Base-by-base conservation (phyloP, 2,888 invertebrate species). In the Timema podura region DNA sequence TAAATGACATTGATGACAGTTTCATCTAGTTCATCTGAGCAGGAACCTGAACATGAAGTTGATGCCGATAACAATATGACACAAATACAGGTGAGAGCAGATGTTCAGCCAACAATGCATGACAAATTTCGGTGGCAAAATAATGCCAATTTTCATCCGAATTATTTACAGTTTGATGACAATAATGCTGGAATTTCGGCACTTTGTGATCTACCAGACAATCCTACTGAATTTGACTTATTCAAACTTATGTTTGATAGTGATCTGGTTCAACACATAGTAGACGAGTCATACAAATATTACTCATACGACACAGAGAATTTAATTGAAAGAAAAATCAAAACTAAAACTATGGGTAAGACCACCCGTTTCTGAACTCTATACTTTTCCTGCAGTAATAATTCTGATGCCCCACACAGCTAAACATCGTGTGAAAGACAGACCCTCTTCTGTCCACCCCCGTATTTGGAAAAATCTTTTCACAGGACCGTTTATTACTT, bases 381-480 rank as follows among this genome's bases (percentile, higher is more conserved):
- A 59, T 13, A 59, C 59, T 16, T 59, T 6, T 13, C 16, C 16
- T 59, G 59, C 59, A 9, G 16, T 59, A 59, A 45, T 59, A 16
- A 59, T 59, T 30, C 45, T 59, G 59, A 59, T 59, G 16, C 8
- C 59, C 5, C 59, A 16, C 30, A 59, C 16, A 59, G 59, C 59
- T 16, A 15, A 59, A 59, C 7, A 59, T 16, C 16, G 7, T 54
- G 16, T 54, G 54, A 54, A 54, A 54, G 54, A 54, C 13, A 15
- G 54, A 59, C 11, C 59, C 30, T 13, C 30, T 59, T 59, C 6
- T 15, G 10, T 59, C 59, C 59, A 16, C 59, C 8, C 59, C 59
- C 16, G 45, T 30, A 59, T 59, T 59, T 45, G 45, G 59, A 44
- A 59, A 59, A 59, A 59, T 59, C 30, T 59, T 59, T 59, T 59